phyloP scores from a whole-genome alignment of 1,140 invertebrate species.

The Drepana arcuata region DNA sequence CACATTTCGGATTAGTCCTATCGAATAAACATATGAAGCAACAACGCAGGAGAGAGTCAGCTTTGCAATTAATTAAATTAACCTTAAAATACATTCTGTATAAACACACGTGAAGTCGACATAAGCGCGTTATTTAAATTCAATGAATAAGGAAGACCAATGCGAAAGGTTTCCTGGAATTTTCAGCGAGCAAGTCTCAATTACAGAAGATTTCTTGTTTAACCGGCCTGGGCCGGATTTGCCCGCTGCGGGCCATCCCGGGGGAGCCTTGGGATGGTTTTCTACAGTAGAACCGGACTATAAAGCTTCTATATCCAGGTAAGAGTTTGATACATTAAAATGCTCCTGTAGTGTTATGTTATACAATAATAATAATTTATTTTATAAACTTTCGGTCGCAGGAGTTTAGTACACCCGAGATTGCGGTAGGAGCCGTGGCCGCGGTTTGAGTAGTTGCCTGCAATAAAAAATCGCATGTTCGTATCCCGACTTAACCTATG shows the following conservation, averaged over 20 bases:
- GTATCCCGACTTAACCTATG: too few relatives aligned
- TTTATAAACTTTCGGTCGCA: neutral
- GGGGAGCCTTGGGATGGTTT: constrained; percentile 6
- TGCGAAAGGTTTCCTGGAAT: constrained; percentile 5
- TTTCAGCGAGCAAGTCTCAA: constrained; percentile 12
- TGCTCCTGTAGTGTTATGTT: neutral
- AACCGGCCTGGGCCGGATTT: constrained; percentile 10
- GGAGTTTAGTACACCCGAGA: too few relatives aligned
- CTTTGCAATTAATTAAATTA: neutral
- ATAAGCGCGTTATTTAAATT: neutral
- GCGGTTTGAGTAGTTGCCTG: too few relatives aligned
- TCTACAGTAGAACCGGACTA: neutral
- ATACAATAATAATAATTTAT: neutral
- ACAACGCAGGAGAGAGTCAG: neutral
- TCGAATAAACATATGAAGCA: neutral
- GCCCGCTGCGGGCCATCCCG: constrained; percentile 4
- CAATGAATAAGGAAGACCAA: constrained; percentile 4
- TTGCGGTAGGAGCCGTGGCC: too few relatives aligned
- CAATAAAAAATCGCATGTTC: too few relatives aligned
- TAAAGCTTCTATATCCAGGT: too few relatives aligned
- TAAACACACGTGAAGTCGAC: neutral
- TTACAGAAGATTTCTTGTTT: constrained; percentile 13
- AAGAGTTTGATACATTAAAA: neutral
- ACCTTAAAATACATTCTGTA: neutral
- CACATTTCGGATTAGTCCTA: neutral